Percentiles rank a stretch among this genome's conserved stretches.
phyloP scores from a whole-genome alignment of 2,888 invertebrate genomes.

The Acleris cristana region DNA sequence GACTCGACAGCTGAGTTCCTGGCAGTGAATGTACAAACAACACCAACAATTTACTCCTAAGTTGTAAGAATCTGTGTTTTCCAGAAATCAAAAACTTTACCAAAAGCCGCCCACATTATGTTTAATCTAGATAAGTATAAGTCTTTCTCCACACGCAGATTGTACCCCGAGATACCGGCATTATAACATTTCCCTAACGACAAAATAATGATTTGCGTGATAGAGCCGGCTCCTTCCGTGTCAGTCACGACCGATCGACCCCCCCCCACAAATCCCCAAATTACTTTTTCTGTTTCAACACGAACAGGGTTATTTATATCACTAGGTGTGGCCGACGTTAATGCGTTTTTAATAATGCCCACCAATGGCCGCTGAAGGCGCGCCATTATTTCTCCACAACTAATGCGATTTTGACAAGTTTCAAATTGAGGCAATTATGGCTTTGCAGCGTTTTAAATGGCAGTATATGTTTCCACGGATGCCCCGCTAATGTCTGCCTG shows the following conservation, averaged over 20 bases:
- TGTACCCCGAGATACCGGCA: conserved; percentile 61
- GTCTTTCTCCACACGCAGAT: conserved; percentile 55
- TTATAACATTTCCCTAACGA: conserved; percentile 76
- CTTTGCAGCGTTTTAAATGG: conserved; percentile 76
- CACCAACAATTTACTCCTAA: no score
- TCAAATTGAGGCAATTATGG: conserved; percentile 79
- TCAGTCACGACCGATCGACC: conserved; percentile 78
- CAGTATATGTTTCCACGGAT: conserved; percentile 63
- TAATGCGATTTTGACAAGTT: conserved; percentile 84
- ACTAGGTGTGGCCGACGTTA: conserved; percentile 77
- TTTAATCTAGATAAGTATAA: conserved; percentile 40
- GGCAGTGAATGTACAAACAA: no score
- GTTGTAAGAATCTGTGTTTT: no score
- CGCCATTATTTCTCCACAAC: conserved; percentile 67
- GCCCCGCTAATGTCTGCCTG: conserved; percentile 47
- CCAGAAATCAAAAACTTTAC: background rate
- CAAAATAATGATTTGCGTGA: conserved; percentile 82
- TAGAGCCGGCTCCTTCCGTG: conserved; percentile 75
- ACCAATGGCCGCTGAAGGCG: conserved; percentile 76
- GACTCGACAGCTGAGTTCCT: no score
- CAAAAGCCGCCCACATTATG: conserved; percentile 27
- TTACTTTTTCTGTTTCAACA: conserved; percentile 75
- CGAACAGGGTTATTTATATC: conserved; percentile 66
- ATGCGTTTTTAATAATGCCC: conserved; percentile 82
- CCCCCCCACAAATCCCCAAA: conserved; percentile 75